Base-by-base conservation (phyloP, 2,888 invertebrate species). In the Agapostemon virescens region DNA sequence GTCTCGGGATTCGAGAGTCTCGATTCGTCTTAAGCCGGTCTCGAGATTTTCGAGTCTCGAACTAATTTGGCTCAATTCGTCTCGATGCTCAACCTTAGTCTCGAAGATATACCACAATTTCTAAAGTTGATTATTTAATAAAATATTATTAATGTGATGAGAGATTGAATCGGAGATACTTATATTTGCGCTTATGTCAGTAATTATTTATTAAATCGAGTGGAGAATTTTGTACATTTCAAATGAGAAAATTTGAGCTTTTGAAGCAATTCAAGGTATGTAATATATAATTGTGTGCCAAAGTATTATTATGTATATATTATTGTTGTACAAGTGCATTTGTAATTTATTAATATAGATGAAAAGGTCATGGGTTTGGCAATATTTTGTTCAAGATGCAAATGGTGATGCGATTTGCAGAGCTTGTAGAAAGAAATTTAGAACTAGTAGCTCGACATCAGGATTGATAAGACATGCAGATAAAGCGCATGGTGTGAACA, bases 71-170 rank as follows among this genome's bases (percentile, higher is more conserved):
- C n/a, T n/a, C n/a, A n/a, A 52, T 52, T 45, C 6, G 45, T 45
- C 45, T 45, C 49, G 49, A 49, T n/a, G n/a, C n/a, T n/a, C n/a
- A n/a, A n/a, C n/a, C n/a, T 26, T 26, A 1, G 55, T 26, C 30
- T 17, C 55, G 26, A 55, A 55, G 26, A 86, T 87, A 87, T 89
- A 90, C 88, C 86, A 86, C 87, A 87, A 87, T 87, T 86, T 88
- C 87, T 87, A 85, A 87, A 76, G 88, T 86, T 89, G 84, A 85
- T 88, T 90, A 90, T 90, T 90, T 90, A 90, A 89, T 89, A 86
- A 89, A 90, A 88, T 89, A 88, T 15, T 17, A 89, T 90, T 84
- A 85, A 87, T 88, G n/a, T n/a, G 84, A 85, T 15, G 17, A 55
- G 2, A 26, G 17, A 55, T 55, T 30, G 17, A 55, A 26, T 55